Conservation (phyloP, 2,888 invertebrate genomes). For the Ethmia dodecea region DNA sequence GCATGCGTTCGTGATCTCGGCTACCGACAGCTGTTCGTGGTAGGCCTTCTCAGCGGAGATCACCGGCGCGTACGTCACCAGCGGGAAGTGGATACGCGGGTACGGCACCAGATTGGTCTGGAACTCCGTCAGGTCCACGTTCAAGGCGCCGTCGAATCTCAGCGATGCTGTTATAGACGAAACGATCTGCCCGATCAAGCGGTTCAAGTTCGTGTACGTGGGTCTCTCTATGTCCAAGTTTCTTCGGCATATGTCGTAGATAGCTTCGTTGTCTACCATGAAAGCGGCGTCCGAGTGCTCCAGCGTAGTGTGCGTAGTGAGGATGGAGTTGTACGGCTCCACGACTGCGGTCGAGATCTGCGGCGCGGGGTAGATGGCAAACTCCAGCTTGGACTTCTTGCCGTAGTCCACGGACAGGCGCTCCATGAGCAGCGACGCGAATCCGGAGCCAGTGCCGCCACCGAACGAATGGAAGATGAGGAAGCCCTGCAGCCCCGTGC, state of each 20-base stretch:
- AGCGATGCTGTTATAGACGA: constrained; percentile 94
- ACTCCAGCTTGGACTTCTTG: constrained; percentile 95
- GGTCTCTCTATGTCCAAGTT: constrained; percentile 97
- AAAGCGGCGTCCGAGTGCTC: constrained; percentile 97
- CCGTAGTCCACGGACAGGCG: constrained; percentile 96
- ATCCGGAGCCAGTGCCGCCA: constrained; percentile 95
- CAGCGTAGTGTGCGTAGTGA: constrained; percentile 95
- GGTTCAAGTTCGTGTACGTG: constrained; percentile 96
- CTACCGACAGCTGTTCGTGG: constrained; percentile 93
- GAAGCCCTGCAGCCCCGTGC: constrained; percentile 94
- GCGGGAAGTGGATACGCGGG: constrained; percentile 95
- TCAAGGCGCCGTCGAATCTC: constrained; percentile 93
- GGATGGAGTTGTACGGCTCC: constrained; percentile 97
- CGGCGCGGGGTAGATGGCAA: constrained; percentile 97
- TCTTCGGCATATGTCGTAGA: constrained; percentile 93
- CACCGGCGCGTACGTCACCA: constrained; percentile 93
- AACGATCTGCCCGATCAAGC: constrained; percentile 96
- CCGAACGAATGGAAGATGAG: constrained; percentile 97
- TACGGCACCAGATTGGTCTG: constrained; percentile 96
- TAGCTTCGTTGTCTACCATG: constrained; percentile 95
- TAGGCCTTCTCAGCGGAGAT: constrained; percentile 96
- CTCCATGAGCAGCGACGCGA: constrained; percentile 96
- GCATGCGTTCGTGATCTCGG: constrained; percentile 96
- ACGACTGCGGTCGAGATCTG: constrained; percentile 93
- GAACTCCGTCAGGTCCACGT: constrained; percentile 95